These are phyloP conservation scores for Diarsia mendica DNA, from an alignment of 2,888 invertebrate genomes.

Conservation along the genomic window DNA sequence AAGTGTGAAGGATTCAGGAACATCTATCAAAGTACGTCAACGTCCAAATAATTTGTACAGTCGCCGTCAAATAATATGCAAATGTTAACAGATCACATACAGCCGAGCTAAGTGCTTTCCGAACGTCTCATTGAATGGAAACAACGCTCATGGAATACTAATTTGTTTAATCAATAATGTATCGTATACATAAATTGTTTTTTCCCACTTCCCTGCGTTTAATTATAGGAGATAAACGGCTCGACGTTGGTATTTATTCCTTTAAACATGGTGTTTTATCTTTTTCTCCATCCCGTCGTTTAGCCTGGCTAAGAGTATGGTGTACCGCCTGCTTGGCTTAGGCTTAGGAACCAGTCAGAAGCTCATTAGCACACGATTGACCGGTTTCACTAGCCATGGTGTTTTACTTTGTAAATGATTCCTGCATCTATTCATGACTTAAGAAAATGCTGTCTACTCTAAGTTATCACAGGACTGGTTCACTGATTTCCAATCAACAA, in stretches of 20 bases:
- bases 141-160: constrained; percentile 55
- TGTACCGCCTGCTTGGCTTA: constrained; percentile 33
- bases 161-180: constrained; percentile 64
- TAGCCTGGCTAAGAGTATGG: constrained; percentile 14
- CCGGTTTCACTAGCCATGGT: constrained; percentile 45
- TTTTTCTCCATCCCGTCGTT: constrained; percentile 49
- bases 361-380: constrained; percentile 51
- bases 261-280: constrained; percentile 39
- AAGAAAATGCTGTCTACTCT: constrained; percentile 27
- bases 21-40: constrained; percentile 1
- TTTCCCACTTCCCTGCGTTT: constrained; percentile 45
- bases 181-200: constrained; percentile 55
- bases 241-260: constrained; percentile 52
- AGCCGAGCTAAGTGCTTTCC: constrained; percentile 54
- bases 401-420: constrained; percentile 41
- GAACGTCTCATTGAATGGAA: constrained; percentile 58
- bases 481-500: too few species aligned
- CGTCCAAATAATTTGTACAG: constrained; percentile 41
- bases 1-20: constrained; percentile 2
- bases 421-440: neutral
- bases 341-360: constrained; percentile 34
- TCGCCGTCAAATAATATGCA: constrained; percentile 50
- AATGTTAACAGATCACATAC: constrained; percentile 61
- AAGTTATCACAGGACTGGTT: constrained; percentile 18
- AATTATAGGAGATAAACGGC: constrained; percentile 55